These are phyloP conservation scores for Trichopria drosophilae DNA, from an alignment of 2,888 invertebrate species.

Conservation along the genomic window DNA sequence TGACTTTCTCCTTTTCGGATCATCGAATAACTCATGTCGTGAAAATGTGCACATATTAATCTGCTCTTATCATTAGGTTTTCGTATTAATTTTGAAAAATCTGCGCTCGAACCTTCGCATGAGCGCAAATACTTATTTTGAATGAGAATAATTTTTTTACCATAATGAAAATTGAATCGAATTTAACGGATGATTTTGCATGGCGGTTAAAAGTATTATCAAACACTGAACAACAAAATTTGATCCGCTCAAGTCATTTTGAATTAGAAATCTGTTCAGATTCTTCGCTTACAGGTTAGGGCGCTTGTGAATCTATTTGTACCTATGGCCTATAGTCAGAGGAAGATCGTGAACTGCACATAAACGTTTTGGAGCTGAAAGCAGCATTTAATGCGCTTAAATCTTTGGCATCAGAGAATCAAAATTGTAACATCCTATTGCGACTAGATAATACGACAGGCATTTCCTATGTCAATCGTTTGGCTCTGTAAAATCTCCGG, in stretches of 20 bases:
- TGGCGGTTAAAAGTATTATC: not conserved
- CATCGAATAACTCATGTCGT: not conserved
- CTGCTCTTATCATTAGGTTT: conserved; percentile 11
- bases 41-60: conserved; percentile 7
- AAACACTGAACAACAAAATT: not conserved
- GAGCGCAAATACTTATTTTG: conserved; percentile 11
- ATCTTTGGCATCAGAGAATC: too few relatives aligned
- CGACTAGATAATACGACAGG: too few relatives aligned
- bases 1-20: conserved; percentile 8
- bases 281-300: conserved; percentile 14
- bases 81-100: conserved; percentile 13
- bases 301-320: too few relatives aligned
- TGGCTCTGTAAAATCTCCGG: too few relatives aligned
- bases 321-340: too few relatives aligned
- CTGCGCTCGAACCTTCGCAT: conserved; percentile 1
- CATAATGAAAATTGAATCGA: not conserved
- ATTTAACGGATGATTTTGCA: not conserved
- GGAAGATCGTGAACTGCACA: too few relatives aligned
- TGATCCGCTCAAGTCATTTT: not conserved
- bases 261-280: not conserved
- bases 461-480: too few relatives aligned
- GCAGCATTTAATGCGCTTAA: too few relatives aligned
- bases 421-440: too few relatives aligned
- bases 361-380: too few relatives aligned
- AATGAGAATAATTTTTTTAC: not conserved